Evolutionary conservation across 2,797 vertebrate species (phyloP).

Genomic region (Monodelphis domestica): DNA sequence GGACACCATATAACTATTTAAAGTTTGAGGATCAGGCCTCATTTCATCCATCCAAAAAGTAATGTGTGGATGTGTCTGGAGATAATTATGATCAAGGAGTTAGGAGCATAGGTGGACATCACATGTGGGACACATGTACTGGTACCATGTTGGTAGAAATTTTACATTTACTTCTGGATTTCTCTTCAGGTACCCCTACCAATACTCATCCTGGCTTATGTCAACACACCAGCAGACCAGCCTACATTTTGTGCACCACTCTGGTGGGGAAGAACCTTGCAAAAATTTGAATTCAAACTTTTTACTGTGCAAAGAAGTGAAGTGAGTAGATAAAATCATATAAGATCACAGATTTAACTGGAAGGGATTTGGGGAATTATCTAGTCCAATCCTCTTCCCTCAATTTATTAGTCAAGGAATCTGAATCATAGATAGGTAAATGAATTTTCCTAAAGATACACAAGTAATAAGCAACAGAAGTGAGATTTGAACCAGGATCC

Average conservation of each 20-base stretch:
- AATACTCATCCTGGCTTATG: not conserved
- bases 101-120: conserved; percentile 20
- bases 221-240: not conserved
- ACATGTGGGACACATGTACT: not conserved
- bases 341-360: not conserved
- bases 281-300: not conserved
- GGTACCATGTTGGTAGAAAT: not conserved
- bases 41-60: conserved; percentile 32
- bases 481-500: not conserved
- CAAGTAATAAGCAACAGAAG: not conserved
- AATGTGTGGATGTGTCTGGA: not conserved
- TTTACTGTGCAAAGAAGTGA: not conserved
- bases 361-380: not conserved
- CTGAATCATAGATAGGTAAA: not conserved
- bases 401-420: not conserved
- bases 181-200: not conserved
- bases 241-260: not conserved
- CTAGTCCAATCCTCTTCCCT: not conserved
- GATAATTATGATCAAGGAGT: conserved; percentile 37
- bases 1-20: conserved; percentile 13
- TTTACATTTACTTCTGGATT: not conserved
- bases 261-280: not conserved
- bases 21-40: not conserved
- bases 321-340: not conserved
- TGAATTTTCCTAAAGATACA: not conserved